Base-by-base conservation (phyloP, 2,113 vertebrate species). In the Onychorhynchus coronatus region DNA sequence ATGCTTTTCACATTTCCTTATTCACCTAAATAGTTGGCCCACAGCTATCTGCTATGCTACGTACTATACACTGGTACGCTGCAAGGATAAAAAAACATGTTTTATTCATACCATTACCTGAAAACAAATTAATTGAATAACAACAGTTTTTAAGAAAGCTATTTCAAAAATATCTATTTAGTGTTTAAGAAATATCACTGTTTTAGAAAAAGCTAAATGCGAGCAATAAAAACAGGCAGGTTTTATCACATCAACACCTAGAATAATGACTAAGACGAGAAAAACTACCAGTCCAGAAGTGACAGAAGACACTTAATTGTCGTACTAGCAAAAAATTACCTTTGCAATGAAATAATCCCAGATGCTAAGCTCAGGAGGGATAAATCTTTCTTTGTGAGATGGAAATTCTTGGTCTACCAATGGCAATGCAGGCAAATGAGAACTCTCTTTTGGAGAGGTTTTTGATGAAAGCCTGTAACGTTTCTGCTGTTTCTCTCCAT, bases 271-370 rank as follows among this genome's bases (percentile, higher is more conserved):
- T 37, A 59, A 56, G 21, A 66, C 53, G 14, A 52, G 74, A 80
- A 85, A 78, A 83, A 62, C 6, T 66, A 95, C 9, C 19, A 49
- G 59, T 85, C 22, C 33, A 53, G 62, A 71, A 88, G 20, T 20
- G 5, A 46, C 0, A 74, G 75, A 80, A 75, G 6, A 33, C 25
- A 73, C 4, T 59, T 71, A 47, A 33, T 14, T 81, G 9, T 30
- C 10, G 30, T 49, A 92, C 72, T 0, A 58, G 14, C 11, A 78
- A 71, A 89, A 42, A 46, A 30, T 92, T 98, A 99, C 99, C 99
- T 99, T 99, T 70, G 99, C 98, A 84, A 99, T 99, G 76, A 99
- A 99, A 94, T 99, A 99, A 98, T 99, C 99, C 99, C 99, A 99
- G 97, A 99, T 99, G 96, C 99, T 99, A 93, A 99, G 98, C 79